phyloP scores from a whole-genome alignment of 2,888 invertebrate species.

The Dromius quadrimaculatus region DNA sequence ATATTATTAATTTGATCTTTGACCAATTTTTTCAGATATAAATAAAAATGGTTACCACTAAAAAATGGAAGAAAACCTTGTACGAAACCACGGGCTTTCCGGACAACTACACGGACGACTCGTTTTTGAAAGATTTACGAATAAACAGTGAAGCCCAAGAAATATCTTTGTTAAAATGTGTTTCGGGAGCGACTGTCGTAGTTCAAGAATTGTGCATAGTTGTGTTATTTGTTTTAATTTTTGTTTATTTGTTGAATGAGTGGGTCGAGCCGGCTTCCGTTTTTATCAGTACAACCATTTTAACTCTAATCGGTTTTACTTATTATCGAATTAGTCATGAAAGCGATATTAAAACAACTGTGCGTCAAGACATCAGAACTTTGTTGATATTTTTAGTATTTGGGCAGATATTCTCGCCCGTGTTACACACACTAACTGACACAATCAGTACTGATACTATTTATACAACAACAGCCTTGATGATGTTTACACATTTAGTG shows the following conservation, averaged over 20 bases:
- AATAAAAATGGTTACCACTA: constrained; percentile 70
- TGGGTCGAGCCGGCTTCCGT: constrained; percentile 75
- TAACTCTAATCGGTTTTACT: constrained; percentile 75
- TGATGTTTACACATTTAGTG: constrained; percentile 88
- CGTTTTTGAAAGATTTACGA: constrained; percentile 86
- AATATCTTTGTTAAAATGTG: constrained; percentile 77
- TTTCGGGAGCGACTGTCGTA: constrained; percentile 81
- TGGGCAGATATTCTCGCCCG: constrained; percentile 90
- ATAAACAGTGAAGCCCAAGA: constrained; percentile 86
- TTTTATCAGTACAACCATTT: constrained; percentile 70
- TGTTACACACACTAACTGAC: constrained; percentile 93
- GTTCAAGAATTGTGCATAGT: constrained; percentile 85
- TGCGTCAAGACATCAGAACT: constrained; percentile 79
- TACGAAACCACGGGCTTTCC: constrained; percentile 89
- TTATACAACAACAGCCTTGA: constrained; percentile 89
- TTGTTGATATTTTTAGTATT: constrained; percentile 85
- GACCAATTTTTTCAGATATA: background rate
- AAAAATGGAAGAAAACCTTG: constrained; percentile 85
- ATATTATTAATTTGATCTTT: too few relatives aligned
- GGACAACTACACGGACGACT: constrained; percentile 91
- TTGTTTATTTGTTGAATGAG: constrained; percentile 79
- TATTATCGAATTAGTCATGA: constrained; percentile 67
- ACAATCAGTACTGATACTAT: constrained; percentile 98
- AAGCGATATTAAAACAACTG: constrained; percentile 58
- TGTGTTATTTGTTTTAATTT: constrained; percentile 78